Evolutionary conservation across 2,113 vertebrate genomes (phyloP).

Genomic region (Otis tarda): DNA sequence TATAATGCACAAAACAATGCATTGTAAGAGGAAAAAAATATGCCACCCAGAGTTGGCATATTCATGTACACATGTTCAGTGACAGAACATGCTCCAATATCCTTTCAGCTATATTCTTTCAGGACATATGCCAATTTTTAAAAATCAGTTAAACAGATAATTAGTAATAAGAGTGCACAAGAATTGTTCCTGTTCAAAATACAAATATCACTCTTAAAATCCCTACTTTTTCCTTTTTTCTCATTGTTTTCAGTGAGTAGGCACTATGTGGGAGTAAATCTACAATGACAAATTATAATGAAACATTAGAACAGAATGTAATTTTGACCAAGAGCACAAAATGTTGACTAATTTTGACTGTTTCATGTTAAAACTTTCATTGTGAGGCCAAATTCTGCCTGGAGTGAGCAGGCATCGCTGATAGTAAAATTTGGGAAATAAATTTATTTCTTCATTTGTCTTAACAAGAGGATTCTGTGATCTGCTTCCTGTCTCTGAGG

Average conservation of each 20-base stretch:
- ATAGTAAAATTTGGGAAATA: neutral
- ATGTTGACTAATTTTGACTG: neutral
- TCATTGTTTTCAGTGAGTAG: neutral
- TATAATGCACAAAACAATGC: neutral
- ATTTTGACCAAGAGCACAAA: neutral
- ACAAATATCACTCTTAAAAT: neutral
- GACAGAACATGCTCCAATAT: neutral
- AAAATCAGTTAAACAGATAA: fast-evolving
- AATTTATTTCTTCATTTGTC: neutral
- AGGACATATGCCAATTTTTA: neutral
- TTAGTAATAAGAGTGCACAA: neutral
- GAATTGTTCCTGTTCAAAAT: neutral
- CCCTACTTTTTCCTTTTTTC: neutral
- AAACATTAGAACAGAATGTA: neutral
- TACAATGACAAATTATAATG: neutral
- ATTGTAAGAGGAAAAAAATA: neutral
- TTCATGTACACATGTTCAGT: neutral
- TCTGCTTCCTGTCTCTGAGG: neutral
- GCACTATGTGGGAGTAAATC: neutral
- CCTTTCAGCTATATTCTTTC: neutral
- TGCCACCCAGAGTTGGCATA: neutral
- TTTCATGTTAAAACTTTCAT: neutral
- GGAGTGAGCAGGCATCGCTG: neutral
- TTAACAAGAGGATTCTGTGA: neutral
- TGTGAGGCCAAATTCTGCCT: neutral